A percentile compares a stretch with the other conserved stretches of the same genome.
Evolutionary conservation across 2,888 invertebrate species (phyloP).

Genomic region (Holacanthella duospinosa): DNA sequence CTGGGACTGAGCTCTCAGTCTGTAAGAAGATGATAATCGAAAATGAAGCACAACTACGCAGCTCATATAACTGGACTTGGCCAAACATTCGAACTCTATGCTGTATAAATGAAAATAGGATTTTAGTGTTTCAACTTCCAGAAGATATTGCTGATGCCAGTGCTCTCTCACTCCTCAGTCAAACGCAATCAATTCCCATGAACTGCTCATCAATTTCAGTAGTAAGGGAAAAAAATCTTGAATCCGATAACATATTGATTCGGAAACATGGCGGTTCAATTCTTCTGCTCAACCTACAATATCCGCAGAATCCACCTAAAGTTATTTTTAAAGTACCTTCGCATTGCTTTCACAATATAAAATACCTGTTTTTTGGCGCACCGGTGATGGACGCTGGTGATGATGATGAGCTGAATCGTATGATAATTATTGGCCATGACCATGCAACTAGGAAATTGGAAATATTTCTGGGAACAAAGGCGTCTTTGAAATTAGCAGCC

Average conservation of each 20-base stretch:
- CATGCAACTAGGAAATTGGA: constrained; percentile 25
- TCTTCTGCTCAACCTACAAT: constrained; percentile 13
- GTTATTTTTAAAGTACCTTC: not conserved
- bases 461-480: constrained; percentile 16
- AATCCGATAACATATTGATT: constrained; percentile 11
- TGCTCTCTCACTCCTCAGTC: not conserved
- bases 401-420: not conserved
- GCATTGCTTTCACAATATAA: not conserved
- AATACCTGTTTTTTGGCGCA: not conserved
- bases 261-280: constrained; percentile 16
- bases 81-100: constrained; percentile 15
- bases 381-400: not conserved
- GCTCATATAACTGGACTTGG: constrained; percentile 29
- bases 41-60: not conserved
- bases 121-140: constrained; percentile 6
- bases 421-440: constrained; percentile 25
- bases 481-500: constrained; percentile 17
- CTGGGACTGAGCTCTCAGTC: not conserved
- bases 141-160: not conserved
- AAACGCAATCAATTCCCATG: not conserved
- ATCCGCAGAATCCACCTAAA: constrained; percentile 3
- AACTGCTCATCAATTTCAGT: constrained; percentile 3
- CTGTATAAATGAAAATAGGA: not conserved
- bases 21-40: not conserved
- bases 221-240: not conserved